Evolutionary conservation across 2,113 vertebrate genomes (phyloP), one percentile per base, ranked within the genome.

Genomic region (Pterocles burchelli): DNA sequence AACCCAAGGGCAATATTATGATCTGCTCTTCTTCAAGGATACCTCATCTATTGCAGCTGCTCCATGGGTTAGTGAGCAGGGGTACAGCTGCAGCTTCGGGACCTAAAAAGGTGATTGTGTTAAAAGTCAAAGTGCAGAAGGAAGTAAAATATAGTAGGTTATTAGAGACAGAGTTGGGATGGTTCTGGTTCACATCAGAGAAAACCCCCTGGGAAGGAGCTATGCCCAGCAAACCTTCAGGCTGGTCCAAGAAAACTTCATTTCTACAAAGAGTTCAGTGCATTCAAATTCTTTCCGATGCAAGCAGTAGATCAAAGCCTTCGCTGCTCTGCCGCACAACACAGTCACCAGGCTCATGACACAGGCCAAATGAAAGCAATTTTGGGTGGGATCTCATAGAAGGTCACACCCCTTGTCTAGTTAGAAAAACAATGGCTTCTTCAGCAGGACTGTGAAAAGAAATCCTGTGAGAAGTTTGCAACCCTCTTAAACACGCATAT

Each of bases 131-230:
- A 95, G 36, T 61, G 45, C 33, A 93, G 73, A 88, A 88, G 71
- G 48, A 85, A 90, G 61, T 55, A 74, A 93, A 94, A 93, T 83
- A 88, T 36, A 48, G 34, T 83, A 62, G 51, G 55, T 90, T 91
- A 57, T 83, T 92, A 90, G 82, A 77, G 48, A 78, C 83, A 79
- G 74, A 88, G 83, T 79, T 72, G 83, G 33, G 68, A 88, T 86
- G 79, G 65, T 77, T 96, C 88, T 96, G 93, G 90, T 97, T 96
- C 95, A 95, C 83, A 88, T 96, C 95, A 94, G 89, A 93, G 52
- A 65, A 94, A 97, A 24, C 7, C 89, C 89, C 83, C 36, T 65
- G 93, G 89, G 95, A 90, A 83, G 43, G 29, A 92, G 7, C 49
- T 73, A 33, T 95, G 90, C 95, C 93, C 94, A 79, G 70, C 66